Conservation (phyloP, 2,888 invertebrate genomes). For the Gryllus longicercus region DNA sequence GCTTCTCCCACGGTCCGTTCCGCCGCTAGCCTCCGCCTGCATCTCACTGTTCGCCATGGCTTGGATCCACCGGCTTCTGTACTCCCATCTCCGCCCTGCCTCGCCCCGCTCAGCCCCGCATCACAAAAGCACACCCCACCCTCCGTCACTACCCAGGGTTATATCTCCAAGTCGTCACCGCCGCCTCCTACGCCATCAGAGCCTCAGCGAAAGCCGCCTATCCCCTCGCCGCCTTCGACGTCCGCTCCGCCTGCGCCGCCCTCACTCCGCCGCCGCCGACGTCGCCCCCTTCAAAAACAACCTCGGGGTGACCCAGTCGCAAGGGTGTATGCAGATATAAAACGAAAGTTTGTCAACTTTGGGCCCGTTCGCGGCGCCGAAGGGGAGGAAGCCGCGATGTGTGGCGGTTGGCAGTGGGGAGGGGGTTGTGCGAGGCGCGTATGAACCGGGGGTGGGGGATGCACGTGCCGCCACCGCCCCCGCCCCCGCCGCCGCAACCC, state of each 20-base stretch:
- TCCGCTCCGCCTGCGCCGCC: not conserved
- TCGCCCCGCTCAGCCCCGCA: too few relatives aligned
- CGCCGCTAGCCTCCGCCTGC: too few relatives aligned
- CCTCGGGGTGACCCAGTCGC: not conserved
- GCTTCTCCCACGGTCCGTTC: too few relatives aligned
- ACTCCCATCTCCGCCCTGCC: too few relatives aligned
- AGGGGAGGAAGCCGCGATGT: not conserved
- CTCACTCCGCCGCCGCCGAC: not conserved
- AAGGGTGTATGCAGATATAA: conserved; percentile 3
- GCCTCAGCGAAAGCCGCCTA: not conserved
- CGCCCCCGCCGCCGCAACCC: not conserved
- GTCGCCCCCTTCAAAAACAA: not conserved
- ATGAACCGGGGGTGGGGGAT: not conserved
- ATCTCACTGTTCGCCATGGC: too few relatives aligned
- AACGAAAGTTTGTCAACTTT: conserved; percentile 10
- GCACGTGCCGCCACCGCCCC: not conserved
- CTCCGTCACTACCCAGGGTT: not conserved
- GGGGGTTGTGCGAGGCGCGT: not conserved
- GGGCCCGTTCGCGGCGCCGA: not conserved
- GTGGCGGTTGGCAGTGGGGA: not conserved
- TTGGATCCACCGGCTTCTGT: too few relatives aligned
- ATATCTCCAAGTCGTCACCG: not conserved
- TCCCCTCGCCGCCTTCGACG: not conserved
- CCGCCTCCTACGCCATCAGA: not conserved
- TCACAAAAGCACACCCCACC: too few relatives aligned